Conservation (phyloP, 2,113 vertebrate species). For the Gnathonemus longibarbis region DNA sequence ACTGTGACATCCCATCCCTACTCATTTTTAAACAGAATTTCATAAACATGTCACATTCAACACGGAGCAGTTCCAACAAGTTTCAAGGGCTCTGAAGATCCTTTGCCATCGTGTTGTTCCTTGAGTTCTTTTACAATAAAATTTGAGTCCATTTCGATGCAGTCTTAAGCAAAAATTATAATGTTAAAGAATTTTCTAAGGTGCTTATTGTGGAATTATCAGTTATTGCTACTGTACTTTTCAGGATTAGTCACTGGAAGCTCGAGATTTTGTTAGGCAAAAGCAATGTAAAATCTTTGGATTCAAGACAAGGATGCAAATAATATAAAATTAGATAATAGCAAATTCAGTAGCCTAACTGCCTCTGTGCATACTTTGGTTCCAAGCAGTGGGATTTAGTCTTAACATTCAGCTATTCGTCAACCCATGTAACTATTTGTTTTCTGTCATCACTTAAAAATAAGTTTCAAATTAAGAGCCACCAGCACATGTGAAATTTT, state of each 20-base stretch:
- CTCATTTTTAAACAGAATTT: background rate
- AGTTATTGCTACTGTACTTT: background rate
- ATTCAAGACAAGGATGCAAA: background rate
- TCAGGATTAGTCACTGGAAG: background rate
- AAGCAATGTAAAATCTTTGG: background rate
- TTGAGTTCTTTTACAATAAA: background rate
- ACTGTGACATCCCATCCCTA: background rate
- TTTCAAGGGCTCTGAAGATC: background rate
- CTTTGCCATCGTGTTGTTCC: background rate
- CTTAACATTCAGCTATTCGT: background rate
- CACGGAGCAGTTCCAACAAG: background rate
- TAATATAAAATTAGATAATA: background rate
- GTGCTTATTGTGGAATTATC: background rate
- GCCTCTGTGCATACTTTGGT: background rate
- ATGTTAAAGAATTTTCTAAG: background rate
- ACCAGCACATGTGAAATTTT: background rate
- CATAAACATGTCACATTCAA: background rate
- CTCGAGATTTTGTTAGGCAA: background rate
- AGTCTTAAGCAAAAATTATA: background rate
- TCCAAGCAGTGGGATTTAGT: background rate
- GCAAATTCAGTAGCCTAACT: background rate
- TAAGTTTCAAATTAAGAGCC: background rate
- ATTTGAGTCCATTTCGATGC: background rate
- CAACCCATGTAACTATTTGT: background rate
- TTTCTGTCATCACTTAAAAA: background rate